Conservation (phyloP, 2,797 vertebrate genomes). For the Karalla daura region DNA sequence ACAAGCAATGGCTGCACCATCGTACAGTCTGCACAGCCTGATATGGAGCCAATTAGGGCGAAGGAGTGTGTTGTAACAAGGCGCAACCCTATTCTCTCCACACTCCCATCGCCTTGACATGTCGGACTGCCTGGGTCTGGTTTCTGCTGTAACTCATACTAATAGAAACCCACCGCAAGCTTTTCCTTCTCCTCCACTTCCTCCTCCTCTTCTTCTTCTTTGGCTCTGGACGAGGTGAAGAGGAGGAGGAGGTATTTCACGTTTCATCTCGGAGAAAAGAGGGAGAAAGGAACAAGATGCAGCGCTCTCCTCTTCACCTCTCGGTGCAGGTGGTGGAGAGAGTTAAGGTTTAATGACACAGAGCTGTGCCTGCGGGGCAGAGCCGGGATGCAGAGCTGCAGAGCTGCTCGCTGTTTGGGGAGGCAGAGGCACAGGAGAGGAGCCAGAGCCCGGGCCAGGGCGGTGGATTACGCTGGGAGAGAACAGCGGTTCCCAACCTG, state of each 20-base stretch:
- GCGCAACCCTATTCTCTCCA: slow-evolving; percentile 50
- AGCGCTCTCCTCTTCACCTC: slow-evolving; percentile 42
- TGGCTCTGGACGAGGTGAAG: slow-evolving; percentile 12
- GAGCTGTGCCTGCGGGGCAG: slow-evolving; percentile 46
- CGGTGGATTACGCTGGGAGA: slow-evolving; percentile 6
- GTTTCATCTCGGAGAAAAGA: slow-evolving; percentile 30
- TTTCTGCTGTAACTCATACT: slow-evolving; percentile 36
- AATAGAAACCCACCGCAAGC: slow-evolving; percentile 36
- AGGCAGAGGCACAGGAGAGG: neutral
- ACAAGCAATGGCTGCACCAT: slow-evolving; percentile 42
- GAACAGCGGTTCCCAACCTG: neutral
- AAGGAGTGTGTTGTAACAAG: slow-evolving; percentile 55
- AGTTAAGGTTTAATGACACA: slow-evolving; percentile 62
- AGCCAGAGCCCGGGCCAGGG: neutral
- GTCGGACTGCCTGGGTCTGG: neutral
- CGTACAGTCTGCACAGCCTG: slow-evolving; percentile 50
- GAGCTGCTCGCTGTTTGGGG: slow-evolving; percentile 37
- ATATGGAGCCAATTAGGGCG: slow-evolving; percentile 70
- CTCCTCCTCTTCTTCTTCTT: slow-evolving; percentile 35
- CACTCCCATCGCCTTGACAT: slow-evolving; percentile 46
- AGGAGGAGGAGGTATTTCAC: slow-evolving; percentile 9
- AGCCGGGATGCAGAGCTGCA: slow-evolving; percentile 26
- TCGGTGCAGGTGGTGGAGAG: slow-evolving; percentile 25
- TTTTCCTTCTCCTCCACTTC: too few species aligned
- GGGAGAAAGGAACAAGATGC: slow-evolving; percentile 17